Percentiles rank a stretch among this genome's conserved stretches.
These are phyloP conservation scores for Elegia similella DNA, from an alignment of 2,888 invertebrate species.

Conservation along the genomic window DNA sequence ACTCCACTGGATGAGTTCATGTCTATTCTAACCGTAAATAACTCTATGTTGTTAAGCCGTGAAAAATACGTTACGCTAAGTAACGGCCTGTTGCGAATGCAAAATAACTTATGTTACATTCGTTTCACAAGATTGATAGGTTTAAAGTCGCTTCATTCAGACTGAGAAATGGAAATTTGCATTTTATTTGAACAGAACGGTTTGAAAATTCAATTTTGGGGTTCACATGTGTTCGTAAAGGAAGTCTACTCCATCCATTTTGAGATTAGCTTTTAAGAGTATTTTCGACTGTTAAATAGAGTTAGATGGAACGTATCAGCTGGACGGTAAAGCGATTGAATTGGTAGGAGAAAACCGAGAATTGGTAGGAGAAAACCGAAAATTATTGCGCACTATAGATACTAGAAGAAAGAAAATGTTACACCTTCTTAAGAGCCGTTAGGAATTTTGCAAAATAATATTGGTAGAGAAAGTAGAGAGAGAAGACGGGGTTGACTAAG, in stretches of 20 bases:
- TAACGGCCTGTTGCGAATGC: not conserved
- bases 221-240: not conserved
- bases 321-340: no score
- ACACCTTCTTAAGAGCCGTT: no score
- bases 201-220: not conserved
- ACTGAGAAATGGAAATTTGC: conserved; percentile 2
- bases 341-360: no score
- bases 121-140: conserved; percentile 4
- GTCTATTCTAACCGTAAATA: conserved; percentile 27
- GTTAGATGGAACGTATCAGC: no score
- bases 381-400: no score
- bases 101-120: conserved; percentile 2
- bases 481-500: no score
- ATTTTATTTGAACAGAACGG: not conserved
- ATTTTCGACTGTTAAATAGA: not conserved
- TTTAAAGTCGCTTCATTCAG: conserved; percentile 2
- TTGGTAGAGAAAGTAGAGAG: no score
- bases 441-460: no score
- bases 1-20: conserved; percentile 13
- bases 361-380: no score
- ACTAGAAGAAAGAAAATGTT: no score
- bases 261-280: not conserved
- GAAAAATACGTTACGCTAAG: conserved; percentile 11
- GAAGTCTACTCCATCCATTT: not conserved
- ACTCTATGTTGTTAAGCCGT: conserved; percentile 24